phyloP scores from a whole-genome alignment of 2,797 vertebrate species.

The Alcedo quadribrachys region DNA sequence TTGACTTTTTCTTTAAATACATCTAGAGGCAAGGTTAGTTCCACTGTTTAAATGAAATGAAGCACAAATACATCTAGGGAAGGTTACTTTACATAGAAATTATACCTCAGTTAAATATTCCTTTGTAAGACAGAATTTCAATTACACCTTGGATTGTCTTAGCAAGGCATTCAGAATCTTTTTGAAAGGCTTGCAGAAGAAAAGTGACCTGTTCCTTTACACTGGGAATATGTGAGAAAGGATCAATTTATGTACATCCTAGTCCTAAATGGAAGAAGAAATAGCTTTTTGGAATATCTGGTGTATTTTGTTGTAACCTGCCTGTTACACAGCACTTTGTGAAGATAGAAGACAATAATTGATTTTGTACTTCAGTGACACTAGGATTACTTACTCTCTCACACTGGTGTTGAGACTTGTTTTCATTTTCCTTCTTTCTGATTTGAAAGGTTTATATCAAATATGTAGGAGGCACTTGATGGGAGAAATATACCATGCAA shows the following conservation, averaged over 20 bases:
- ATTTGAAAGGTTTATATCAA: constrained; percentile 68
- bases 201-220: constrained; percentile 29
- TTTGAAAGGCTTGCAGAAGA: background rate
- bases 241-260: constrained; percentile 68
- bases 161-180: constrained; percentile 17
- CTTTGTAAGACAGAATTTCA: constrained; percentile 57
- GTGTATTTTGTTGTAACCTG: constrained; percentile 61
- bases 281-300: constrained; percentile 68
- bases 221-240: constrained; percentile 17
- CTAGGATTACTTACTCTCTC: constrained; percentile 70
- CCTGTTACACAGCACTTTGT: constrained; percentile 48
- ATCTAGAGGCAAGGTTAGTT: background rate
- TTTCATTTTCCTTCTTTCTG: constrained; percentile 52
- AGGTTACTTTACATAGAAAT: constrained; percentile 54
- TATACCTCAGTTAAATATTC: constrained; percentile 19
- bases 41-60: background rate
- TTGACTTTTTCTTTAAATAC: background rate
- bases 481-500: constrained; percentile 32
- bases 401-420: constrained; percentile 36
- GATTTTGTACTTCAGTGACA: constrained; percentile 73
- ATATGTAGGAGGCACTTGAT: constrained; percentile 48
- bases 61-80: background rate
- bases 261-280: constrained; percentile 66
- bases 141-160: constrained; percentile 30
- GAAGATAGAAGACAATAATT: constrained; percentile 72